Conservation (phyloP, 2,797 vertebrate genomes). For the Podarcis lilfordi region DNA sequence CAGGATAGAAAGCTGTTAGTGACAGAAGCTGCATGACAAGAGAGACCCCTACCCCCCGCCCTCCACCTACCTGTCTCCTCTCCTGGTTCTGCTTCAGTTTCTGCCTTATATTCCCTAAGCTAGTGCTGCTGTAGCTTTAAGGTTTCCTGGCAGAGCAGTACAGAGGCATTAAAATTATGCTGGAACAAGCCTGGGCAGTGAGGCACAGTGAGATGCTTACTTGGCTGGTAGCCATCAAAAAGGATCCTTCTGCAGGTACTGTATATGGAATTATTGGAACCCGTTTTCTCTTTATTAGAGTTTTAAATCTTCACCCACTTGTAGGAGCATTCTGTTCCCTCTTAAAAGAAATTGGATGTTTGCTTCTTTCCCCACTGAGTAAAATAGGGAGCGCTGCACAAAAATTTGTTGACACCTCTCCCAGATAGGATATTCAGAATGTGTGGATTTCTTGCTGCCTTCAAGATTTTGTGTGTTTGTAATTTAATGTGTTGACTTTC, state of each 20-base stretch:
- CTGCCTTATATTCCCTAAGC: background rate
- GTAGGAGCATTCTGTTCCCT: background rate
- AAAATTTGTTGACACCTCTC: background rate
- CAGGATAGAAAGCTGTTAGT: too few relatives aligned
- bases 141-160: background rate
- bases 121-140: background rate
- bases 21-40: background rate
- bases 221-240: background rate
- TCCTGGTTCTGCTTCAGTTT: background rate
- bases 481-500: background rate
- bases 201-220: background rate
- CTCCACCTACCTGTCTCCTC: background rate
- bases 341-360: background rate
- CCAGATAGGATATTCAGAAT: background rate
- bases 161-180: background rate
- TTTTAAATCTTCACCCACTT: background rate
- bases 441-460: background rate
- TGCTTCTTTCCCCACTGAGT: too few relatives aligned
- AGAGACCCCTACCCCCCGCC: background rate
- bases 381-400: background rate
- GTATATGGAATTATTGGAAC: background rate
- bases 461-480: background rate
- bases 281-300: background rate
- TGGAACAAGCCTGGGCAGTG: background rate
- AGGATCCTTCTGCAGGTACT: background rate